These are phyloP conservation scores for Origma solitaria DNA, from an alignment of 2,113 vertebrate species.

Conservation along the genomic window DNA sequence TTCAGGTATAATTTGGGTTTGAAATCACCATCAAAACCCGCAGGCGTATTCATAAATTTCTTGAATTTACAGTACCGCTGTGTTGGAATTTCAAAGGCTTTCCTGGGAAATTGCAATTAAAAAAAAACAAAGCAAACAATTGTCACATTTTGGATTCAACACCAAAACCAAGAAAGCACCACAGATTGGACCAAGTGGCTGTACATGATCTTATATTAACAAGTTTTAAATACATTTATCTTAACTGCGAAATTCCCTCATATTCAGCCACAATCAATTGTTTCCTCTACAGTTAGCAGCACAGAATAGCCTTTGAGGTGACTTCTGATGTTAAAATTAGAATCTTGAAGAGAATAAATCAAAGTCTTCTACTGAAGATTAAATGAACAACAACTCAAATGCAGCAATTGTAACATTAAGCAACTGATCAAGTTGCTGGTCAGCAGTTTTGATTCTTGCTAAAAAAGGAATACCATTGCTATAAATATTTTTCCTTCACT, in stretches of 20 bases:
- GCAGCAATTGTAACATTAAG: not conserved
- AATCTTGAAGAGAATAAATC: not conserved
- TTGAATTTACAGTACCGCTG: constrained; percentile 65
- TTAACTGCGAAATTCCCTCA: not conserved
- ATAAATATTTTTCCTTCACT: not conserved
- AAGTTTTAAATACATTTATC: not conserved
- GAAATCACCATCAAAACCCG: constrained; percentile 50
- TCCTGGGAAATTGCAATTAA: constrained; percentile 49
- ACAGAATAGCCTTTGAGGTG: not conserved
- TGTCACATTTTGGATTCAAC: not conserved
- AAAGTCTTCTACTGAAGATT: not conserved
- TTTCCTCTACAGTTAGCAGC: not conserved
- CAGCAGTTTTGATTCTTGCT: not conserved
- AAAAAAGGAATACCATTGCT: not conserved
- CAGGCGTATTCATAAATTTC: constrained; percentile 37
- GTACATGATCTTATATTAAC: not conserved
- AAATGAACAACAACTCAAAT: not conserved
- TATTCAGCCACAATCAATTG: not conserved
- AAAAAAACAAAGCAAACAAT: not conserved
- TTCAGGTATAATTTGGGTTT: constrained; percentile 76
- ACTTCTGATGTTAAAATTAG: not conserved
- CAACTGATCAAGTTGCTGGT: not conserved
- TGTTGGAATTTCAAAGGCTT: constrained; percentile 66
- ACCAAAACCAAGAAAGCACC: not conserved
- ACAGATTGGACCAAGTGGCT: not conserved